Conservation (phyloP, 2,797 vertebrate species). For the Hipposideros larvatus region DNA sequence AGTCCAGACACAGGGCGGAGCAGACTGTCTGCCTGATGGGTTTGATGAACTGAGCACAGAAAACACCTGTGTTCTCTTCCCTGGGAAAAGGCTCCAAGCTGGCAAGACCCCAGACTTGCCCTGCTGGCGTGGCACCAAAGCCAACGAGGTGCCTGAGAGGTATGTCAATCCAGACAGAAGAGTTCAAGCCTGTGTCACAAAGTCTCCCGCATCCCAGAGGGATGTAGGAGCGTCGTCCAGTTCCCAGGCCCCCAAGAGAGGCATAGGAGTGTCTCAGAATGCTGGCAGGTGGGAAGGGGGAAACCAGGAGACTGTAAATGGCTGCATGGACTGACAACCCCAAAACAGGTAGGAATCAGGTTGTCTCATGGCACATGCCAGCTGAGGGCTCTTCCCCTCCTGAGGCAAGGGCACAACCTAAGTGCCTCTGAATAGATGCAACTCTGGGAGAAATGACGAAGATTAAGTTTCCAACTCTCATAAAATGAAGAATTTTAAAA, state of each 20-base stretch:
- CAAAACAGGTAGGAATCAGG: not conserved
- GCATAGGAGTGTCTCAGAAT: not conserved
- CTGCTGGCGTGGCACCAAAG: not conserved
- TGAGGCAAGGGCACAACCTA: not conserved
- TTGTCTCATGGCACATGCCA: not conserved
- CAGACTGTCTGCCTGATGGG: no score
- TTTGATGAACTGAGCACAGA: not conserved
- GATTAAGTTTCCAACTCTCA: not conserved
- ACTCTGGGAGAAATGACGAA: not conserved
- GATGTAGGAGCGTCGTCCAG: not conserved
- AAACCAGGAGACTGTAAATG: not conserved
- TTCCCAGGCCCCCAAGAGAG: not conserved
- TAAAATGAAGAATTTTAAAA: not conserved
- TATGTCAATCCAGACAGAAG: not conserved
- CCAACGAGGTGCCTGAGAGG: not conserved
- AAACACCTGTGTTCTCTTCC: not conserved
- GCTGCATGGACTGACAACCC: not conserved
- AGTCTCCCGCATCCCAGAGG: not conserved
- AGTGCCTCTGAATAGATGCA: not conserved
- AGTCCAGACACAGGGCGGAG: not conserved
- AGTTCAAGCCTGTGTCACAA: not conserved
- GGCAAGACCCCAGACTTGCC: not conserved
- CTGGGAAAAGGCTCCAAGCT: not conserved
- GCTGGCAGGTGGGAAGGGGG: not conserved
- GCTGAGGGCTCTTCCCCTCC: not conserved